Evolutionary conservation across 2,797 vertebrate genomes (phyloP), one percentile per base, ranked within the genome.

Genomic region (Nasua narica): DNA sequence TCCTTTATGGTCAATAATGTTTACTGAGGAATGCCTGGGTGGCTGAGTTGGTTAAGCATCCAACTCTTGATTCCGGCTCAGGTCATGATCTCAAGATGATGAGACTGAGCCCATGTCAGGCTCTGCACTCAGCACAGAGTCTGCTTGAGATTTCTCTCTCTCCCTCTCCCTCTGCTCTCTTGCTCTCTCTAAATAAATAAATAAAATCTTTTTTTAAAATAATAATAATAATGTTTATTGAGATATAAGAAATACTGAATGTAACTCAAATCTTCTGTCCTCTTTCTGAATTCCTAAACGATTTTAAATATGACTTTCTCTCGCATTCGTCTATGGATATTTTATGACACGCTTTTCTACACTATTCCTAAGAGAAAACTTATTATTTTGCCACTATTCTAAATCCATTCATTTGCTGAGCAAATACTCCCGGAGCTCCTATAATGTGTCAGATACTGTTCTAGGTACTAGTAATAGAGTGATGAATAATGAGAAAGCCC

Each of bases 401-500:
- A 92, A 46, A 8, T 29, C 56, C 58, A 62, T 60, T 92, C 46
- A 84, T 52, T 84, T 96, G 81, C 52, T 87, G 19, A 94, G 91
- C 43, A 86, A 96, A 82, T 65, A 92, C 7, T 86, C 54, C 79
- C 13, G 48, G 50, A 93, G 74, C 16, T 25, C 40, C 23, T 76
- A 54, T 48, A 19, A 77, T 2, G 32, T 76, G 46, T 78, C 82
- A 91, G 21, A 77, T 62, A 85, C 25, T 83, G n/a, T 81, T 76
- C 52, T 54, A 81, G 8, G 35, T 72, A 78, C 19, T 35, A 70
- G n/a, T 50, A 87, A 81, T 2, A 77, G 37, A 95, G 27, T 35
- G 7, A n/a, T 76, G 37, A 96, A 70, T 81, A 88, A 90, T 29
- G 79, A 29, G 76, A 97, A 97, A 82, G 72, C 11, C 74, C 23